Evolutionary conservation across 2,797 vertebrate species (phyloP).

Genomic region (Lithobates pipiens): DNA sequence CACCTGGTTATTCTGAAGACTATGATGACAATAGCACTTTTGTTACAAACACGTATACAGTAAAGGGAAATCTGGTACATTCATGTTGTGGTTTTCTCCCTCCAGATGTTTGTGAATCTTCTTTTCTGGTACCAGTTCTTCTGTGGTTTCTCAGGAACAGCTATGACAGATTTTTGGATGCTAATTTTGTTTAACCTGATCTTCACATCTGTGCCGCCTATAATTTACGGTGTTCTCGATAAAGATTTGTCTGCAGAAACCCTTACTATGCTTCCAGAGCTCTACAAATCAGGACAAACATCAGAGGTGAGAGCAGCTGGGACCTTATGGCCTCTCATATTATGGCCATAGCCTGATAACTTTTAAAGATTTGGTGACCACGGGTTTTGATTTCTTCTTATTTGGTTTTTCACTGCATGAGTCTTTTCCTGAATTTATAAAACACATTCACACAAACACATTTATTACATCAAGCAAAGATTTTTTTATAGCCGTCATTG

Average conservation of each 20-base stretch:
- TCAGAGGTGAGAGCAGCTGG: constrained; percentile 78
- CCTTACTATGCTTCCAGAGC: constrained; percentile 82
- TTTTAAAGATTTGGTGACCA: too few relatives aligned
- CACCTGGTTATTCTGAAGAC: too few relatives aligned
- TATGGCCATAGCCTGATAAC: neutral
- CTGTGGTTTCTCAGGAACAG: constrained; percentile 94
- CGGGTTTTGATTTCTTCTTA: too few relatives aligned
- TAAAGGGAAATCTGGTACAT: too few relatives aligned
- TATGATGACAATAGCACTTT: too few relatives aligned
- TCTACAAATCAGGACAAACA: constrained; percentile 80
- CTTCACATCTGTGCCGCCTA: constrained; percentile 90
- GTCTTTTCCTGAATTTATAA: too few relatives aligned
- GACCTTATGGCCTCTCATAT: neutral
- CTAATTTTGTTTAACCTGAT: constrained; percentile 96
- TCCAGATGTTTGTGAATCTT: constrained; percentile 92
- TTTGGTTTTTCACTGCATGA: too few relatives aligned
- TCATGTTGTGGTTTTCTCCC: constrained; percentile 41
- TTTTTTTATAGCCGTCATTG: too few relatives aligned
- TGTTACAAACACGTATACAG: too few relatives aligned
- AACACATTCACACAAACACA: too few relatives aligned
- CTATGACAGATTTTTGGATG: constrained; percentile 94
- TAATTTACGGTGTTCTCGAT: constrained; percentile 90
- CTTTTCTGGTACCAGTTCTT: constrained; percentile 98
- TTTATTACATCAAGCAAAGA: too few relatives aligned
- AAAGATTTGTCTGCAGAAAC: constrained; percentile 80